Base-by-base conservation (phyloP, 92 coral and sea anemone genomes). In the Nematostella vectensis region DNA sequence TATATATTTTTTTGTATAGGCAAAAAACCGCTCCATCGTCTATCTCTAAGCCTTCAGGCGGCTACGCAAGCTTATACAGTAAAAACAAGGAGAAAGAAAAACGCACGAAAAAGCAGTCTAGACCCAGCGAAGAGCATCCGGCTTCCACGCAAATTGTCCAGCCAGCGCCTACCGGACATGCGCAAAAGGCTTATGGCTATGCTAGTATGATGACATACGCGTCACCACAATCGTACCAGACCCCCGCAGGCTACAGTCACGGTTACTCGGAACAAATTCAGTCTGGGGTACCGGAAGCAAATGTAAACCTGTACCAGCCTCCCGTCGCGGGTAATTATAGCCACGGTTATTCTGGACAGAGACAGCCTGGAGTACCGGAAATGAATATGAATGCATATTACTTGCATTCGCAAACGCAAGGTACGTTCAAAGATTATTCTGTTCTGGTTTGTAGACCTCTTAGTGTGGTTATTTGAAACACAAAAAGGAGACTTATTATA, bases 11-110 rank as follows among this genome's bases (percentile, higher is more conserved):
- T n/a, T n/a, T n/a, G n/a, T n/a, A n/a, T n/a, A n/a, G n/a, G n/a
- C n/a, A 33, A 15, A 33, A 33, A 33, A 33, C 8, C 8, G 15
- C 40, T 6, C 40, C 40, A 6, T 6, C 40, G 40, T 33, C 15
- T 33, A 15, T 33, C 15, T 6, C 40, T 6, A 66, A 66, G 51
- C 61, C 22, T 29, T 49, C 44, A 43, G 63, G 54, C 4, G 81
- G 96, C 43, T 91, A 91, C 50, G 98, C 98, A 31, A 72, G 74
- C 31, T 79, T 75, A 53, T 91, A 85, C 31, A 88, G 95, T 3
- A 81, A 77, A 55, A 85, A 74, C 27, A 78, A 80, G 68, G 88
- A 81, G 51, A 82, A 71, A 69, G 75, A 81, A 62, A 57, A 73
- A 0, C 81, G 76, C 62, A 79, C 27, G 16, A 11, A 16, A 23